A percentile compares a stretch with the other conserved stretches of the same genome.
phyloP scores from a whole-genome alignment of 30 jellyfish, hydroid and myxozoan genomes.

The Cassiopea xamachana region DNA sequence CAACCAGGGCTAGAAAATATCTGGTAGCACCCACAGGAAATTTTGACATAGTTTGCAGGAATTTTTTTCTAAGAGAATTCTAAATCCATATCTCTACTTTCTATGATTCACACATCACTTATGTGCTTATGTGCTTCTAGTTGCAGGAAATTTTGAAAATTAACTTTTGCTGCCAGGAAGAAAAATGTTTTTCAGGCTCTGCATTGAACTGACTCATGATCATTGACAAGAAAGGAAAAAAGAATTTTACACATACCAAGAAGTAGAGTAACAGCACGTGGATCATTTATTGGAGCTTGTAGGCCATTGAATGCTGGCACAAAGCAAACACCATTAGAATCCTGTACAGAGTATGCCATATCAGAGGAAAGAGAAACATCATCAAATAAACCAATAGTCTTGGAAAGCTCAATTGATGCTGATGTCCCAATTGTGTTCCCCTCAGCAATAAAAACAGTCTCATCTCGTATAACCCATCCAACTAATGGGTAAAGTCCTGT shows the following conservation, averaged over 20 bases:
- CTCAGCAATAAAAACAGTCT: conserved; percentile 75
- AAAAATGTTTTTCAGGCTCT: too few species aligned
- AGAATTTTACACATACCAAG: conserved; percentile 30
- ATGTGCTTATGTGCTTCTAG: too few species aligned
- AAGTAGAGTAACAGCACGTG: conserved; percentile 54
- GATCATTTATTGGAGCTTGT: conserved; percentile 64
- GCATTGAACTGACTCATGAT: too few species aligned
- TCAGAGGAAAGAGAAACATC: conserved; percentile 75
- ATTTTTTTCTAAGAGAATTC: too few species aligned
- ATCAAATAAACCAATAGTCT: conserved; percentile 77
- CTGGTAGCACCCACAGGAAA: too few species aligned
- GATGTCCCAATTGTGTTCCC: conserved; percentile 81
- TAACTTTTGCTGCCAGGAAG: too few species aligned
- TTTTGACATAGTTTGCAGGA: too few species aligned
- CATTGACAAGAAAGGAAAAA: too few species aligned
- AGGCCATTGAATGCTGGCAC: conserved; percentile 88
- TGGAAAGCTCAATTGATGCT: conserved; percentile 82
- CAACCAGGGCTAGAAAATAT: too few species aligned
- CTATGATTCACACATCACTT: too few species aligned
- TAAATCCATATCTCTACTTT: too few species aligned
- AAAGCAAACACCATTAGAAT: conserved; percentile 83
- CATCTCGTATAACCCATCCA: conserved; percentile 91
- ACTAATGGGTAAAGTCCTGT: conserved; percentile 91
- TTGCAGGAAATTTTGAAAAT: too few species aligned
- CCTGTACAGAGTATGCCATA: conserved; percentile 78